Percentiles rank a stretch among this genome's conserved stretches.
Evolutionary conservation across 2,113 vertebrate species (phyloP).

Genomic region (Dipodomys ordii): DNA sequence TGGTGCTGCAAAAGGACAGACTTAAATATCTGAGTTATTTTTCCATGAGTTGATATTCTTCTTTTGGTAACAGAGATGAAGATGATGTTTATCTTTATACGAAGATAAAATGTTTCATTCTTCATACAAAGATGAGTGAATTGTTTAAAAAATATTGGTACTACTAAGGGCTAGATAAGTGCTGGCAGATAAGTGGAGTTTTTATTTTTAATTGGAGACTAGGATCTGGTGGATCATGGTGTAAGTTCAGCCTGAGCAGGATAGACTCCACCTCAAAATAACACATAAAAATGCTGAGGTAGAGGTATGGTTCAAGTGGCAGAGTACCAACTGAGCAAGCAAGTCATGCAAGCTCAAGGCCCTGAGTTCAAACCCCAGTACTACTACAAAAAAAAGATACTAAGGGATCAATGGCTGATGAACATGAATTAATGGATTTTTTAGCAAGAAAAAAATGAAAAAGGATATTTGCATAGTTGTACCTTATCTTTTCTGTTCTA

Average conservation of each 20-base stretch:
- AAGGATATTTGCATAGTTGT: background rate
- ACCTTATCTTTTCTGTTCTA: background rate
- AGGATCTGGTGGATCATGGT: too few relatives aligned
- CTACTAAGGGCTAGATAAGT: too few relatives aligned
- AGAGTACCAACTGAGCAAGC: too few relatives aligned
- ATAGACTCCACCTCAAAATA: too few relatives aligned
- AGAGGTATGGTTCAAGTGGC: too few relatives aligned
- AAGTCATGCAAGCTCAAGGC: too few relatives aligned
- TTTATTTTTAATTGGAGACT: too few relatives aligned
- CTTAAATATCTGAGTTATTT: constrained; percentile 4
- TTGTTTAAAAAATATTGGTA: too few relatives aligned
- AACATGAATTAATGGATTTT: background rate
- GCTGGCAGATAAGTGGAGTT: too few relatives aligned
- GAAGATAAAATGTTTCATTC: background rate
- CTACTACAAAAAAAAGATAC: background rate
- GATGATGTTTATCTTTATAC: background rate
- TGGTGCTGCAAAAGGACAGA: background rate
- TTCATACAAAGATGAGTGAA: background rate
- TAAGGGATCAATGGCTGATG: background rate
- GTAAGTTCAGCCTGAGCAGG: too few relatives aligned
- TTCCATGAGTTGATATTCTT: background rate
- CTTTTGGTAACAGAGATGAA: background rate
- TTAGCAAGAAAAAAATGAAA: background rate
- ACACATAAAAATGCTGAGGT: too few relatives aligned
- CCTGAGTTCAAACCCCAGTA: too few relatives aligned